These are phyloP conservation scores for Aramus guarauna DNA, from an alignment of 2,113 vertebrate genomes.

Conservation along the genomic window DNA sequence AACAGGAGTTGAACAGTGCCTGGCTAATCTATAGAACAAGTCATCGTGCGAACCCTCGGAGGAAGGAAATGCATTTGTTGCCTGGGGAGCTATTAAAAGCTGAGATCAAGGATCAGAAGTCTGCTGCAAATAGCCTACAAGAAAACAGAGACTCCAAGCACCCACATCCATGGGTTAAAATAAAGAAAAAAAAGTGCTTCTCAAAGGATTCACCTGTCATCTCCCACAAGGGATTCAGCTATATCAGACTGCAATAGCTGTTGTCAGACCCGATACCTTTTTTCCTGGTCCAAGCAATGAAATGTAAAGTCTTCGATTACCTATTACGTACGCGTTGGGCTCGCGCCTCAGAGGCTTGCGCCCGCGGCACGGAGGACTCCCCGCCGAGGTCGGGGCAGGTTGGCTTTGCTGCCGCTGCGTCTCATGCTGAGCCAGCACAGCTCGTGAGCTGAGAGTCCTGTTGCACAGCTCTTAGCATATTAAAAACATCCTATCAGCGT, in stretches of 20 bases:
- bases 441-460: too few relatives aligned
- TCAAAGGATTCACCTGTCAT: neutral
- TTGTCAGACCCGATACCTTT: rapidly evolving
- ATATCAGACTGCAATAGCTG: neutral
- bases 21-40: neutral
- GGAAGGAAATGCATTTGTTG: neutral
- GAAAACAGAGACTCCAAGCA: neutral
- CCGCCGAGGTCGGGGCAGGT: neutral
- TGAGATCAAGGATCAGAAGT: neutral
- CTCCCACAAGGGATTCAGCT: neutral
- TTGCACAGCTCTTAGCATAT: neutral
- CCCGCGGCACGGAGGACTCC: rapidly evolving
- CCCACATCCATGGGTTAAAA: neutral
- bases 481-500: neutral
- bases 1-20: neutral
- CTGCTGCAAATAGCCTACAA: neutral
- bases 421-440: too few relatives aligned
- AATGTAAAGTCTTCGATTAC: neutral
- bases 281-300: neutral
- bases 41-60: rapidly evolving
- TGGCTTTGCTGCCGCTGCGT: neutral
- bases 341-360: neutral
- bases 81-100: neutral
- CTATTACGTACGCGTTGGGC: rapidly evolving
- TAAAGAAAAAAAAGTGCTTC: neutral